Evolutionary conservation across 2,113 vertebrate genomes (phyloP), one percentile per base, ranked within the genome.

Genomic region (Gambusia holbrooki): DNA sequence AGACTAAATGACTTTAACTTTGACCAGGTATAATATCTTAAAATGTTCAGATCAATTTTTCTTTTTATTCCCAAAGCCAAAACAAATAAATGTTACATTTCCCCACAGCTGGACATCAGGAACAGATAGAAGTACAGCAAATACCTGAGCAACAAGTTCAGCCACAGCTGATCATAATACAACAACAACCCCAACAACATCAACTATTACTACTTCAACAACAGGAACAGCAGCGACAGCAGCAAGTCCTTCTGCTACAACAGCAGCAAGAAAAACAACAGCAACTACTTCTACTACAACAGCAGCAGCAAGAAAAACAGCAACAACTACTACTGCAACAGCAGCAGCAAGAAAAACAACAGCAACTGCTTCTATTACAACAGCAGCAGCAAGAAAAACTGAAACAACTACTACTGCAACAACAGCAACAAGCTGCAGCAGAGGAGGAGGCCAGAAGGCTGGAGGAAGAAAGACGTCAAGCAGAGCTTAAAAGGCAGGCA

Each of bases 381-480:
- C 78, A 60, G 30, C 74, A 71, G 15, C 66, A 68, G 6, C 63
- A 1, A 0, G 74, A 78, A 1, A 11, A 13, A 48, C 45, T 32
- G 9, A 30, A 30, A 29, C 67, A 58, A 27, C 48, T 30, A n/a
- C 48, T 13, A 22, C 22, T 74, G 2, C 73, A 77, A 15, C 2
- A 71, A 2, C 68, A 74, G 9, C 69, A 82, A 37, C 60, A 83
- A 28, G 51, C 35, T 5, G 73, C 68, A 1, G 76, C 71, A 0
- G 66, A 83, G 14, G 83, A 77, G 17, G 76, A 72, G 6, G 17
- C 28, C 22, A 17, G 65, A 42, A 83, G 29, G 45, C 28, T 74
- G 0, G 81, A 89, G 30, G 82, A 88, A 37, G 85, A 88, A 45
- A 74, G 61, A 29, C 60, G 3, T 7, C 83, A 4, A 40, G n/a